Evolutionary conservation across 2,888 invertebrate species (phyloP).

Genomic region (Coelogynopora nodosa): DNA sequence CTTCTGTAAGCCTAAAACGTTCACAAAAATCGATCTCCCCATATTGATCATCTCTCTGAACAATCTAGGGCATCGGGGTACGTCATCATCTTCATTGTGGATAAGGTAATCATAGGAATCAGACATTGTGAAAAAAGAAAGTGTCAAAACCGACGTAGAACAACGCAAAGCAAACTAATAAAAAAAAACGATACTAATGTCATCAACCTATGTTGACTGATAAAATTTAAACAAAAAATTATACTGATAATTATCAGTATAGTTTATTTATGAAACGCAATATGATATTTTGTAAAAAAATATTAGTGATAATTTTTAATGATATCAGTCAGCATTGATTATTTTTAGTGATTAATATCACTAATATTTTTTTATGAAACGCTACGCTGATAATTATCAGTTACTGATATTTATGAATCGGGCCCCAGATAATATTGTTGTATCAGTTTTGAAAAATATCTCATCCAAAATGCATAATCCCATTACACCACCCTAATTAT

Average conservation of each 20-base stretch:
- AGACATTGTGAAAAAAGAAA: too few species aligned
- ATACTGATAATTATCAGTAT: slow-evolving; percentile 10
- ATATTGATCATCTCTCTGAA: not conserved
- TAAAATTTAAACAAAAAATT: not conserved
- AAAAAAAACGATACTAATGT: not conserved
- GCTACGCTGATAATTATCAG: not conserved
- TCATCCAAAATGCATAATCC: too few species aligned
- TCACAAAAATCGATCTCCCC: not conserved
- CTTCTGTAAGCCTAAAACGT: not conserved
- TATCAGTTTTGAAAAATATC: too few species aligned
- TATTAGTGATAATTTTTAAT: not conserved
- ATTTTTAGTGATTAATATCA: not conserved
- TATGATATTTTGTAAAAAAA: not conserved
- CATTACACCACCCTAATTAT: too few species aligned
- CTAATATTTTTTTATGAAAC: not conserved
- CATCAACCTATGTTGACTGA: not conserved
- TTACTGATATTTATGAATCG: not conserved
- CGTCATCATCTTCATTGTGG: not conserved
- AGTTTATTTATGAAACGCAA: not conserved
- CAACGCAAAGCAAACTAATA: too few species aligned
- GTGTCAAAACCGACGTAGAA: too few species aligned
- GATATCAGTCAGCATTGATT: not conserved
- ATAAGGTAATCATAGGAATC: not conserved
- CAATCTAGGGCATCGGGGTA: not conserved
- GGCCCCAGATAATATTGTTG: too few species aligned